Evolutionary conservation across 35 echinoderm and acorn worm species (phyloP), one percentile per base, ranked within the genome.

Genomic region (Hemicentrotus pulcherrimus): DNA sequence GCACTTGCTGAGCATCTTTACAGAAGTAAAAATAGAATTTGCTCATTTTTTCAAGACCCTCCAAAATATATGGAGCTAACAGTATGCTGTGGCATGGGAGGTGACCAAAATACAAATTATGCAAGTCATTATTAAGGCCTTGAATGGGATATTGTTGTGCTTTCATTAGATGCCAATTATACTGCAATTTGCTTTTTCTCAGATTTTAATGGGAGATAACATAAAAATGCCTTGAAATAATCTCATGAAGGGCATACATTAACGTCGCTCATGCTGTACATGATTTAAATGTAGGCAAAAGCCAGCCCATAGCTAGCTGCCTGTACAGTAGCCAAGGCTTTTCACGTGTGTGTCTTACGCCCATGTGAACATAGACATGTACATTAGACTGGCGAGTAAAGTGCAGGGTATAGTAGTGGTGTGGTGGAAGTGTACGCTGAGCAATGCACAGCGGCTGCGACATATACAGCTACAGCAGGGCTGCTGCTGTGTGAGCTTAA

Each of bases 401-500:
- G 65, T 78, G 65, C 65, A 78, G 65, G 65, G 65, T 78, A 47
- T 33, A 9, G 88, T 47, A 41, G 88, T 90, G 32, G 32, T 88
- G 18, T 90, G 19, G 88, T 90, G 88, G 33, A 16, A 6, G 88
- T 90, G 88, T 47, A 41, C 87, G 87, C 32, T 32, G n/a, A 32
- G 46, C 32, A 45, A 28, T 47, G 32, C 46, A 90, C 88, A 18
- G 46, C 32, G 4, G 88, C 88, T 41, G 31, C 31, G 12, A 32
- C 88, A 45, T 45, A 47, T n/a, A n/a, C n/a, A 90, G 88, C 88
- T 90, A 90, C 18, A 90, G n/a, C n/a, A 90, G 33, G 46, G 91
- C 91, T 93, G 91, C 86, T 35, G n/a, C 46, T 58, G 46, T 93
- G 48, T 58, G 91, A 93, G 91, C 91, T 50, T 93, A 47, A 58